Conservation (phyloP, 2,888 invertebrate species). For the Nephrocerus scutellatus region DNA sequence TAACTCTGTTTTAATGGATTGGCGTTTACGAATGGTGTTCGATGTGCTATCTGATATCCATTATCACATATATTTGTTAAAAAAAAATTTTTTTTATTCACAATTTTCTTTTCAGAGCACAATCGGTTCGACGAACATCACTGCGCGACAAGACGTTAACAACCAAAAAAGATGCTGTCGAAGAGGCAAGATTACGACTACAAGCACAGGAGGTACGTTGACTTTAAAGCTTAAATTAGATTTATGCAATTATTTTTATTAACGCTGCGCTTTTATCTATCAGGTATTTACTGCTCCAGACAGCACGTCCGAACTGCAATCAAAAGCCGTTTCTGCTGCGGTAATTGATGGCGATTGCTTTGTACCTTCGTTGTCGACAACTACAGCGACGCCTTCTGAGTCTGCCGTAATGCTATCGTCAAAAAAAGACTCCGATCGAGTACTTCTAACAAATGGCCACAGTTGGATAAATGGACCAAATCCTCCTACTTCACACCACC, state of each 20-base stretch:
- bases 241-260: not conserved
- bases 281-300: conserved; percentile 37
- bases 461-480: conserved; percentile 14
- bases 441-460: conserved; percentile 4
- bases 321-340: no score
- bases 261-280: conserved; percentile 1
- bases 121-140: conserved; percentile 88
- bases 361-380: conserved; percentile 25
- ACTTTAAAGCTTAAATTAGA: not conserved
- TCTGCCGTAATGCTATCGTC: conserved; percentile 12
- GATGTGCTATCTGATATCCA: no score
- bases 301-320: conserved; percentile 31
- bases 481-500: conserved; percentile 7
- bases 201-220: conserved; percentile 54
- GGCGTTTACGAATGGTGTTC: no score
- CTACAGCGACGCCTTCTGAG: conserved; percentile 20
- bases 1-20: no score
- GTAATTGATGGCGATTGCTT: no score
- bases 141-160: conserved; percentile 88
- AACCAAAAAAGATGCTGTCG: conserved; percentile 88
- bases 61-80: no score
- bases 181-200: conserved; percentile 74
- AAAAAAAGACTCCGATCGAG: conserved; percentile 13
- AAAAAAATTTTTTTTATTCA: no score
- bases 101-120: conserved; percentile 55